These are phyloP conservation scores for Rhodophaea formosa DNA, from an alignment of 2,888 invertebrate genomes.

Conservation along the genomic window DNA sequence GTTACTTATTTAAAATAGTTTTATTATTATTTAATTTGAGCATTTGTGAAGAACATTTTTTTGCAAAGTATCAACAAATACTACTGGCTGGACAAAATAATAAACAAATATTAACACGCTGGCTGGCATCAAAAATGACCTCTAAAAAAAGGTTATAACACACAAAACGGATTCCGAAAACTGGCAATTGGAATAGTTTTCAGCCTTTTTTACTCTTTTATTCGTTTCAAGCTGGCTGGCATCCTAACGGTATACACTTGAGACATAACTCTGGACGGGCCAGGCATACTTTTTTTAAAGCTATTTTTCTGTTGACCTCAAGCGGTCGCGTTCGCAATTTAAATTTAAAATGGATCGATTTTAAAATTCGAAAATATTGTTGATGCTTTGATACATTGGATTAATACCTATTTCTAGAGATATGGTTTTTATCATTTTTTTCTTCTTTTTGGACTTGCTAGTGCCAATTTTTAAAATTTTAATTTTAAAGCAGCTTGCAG, in stretches of 20 bases:
- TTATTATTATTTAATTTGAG: background rate
- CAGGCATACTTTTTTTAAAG: conserved; percentile 64
- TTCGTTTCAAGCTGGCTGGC: conserved; percentile 46
- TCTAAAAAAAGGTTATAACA: conserved; percentile 54
- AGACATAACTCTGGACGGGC: conserved; percentile 74
- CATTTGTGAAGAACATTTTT: too few relatives aligned
- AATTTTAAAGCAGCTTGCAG: too few relatives aligned
- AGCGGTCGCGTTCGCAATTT: conserved; percentile 52
- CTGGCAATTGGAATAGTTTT: conserved; percentile 81
- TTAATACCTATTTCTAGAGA: background rate
- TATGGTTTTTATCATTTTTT: background rate
- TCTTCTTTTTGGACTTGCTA: too few relatives aligned
- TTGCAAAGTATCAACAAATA: background rate
- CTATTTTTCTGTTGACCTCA: conserved; percentile 73
- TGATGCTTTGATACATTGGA: background rate
- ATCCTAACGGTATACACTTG: conserved; percentile 77
- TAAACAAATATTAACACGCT: background rate
- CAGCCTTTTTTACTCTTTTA: conserved; percentile 62
- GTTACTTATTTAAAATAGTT: background rate
- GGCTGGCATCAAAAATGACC: conserved; percentile 22
- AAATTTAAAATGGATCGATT: conserved; percentile 42
- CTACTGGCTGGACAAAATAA: background rate
- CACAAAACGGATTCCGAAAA: conserved; percentile 77
- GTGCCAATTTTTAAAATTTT: too few relatives aligned
- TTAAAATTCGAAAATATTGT: conserved; percentile 14